A percentile compares a stretch with the other conserved stretches of the same genome.
phyloP scores from a whole-genome alignment of 2,113 vertebrate species.

The Motacilla tschutschensis region DNA sequence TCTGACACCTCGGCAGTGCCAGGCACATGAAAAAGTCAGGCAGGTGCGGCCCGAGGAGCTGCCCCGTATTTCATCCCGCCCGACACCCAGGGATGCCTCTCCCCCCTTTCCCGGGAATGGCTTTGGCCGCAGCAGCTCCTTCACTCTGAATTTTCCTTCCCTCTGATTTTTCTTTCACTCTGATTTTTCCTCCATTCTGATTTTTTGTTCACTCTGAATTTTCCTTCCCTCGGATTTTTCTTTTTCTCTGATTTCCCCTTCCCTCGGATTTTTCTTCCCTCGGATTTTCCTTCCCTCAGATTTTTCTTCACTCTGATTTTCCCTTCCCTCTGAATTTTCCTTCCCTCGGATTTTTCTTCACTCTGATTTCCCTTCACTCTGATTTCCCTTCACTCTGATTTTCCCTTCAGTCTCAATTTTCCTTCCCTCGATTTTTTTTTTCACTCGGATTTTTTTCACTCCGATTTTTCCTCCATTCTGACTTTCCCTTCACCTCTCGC shows the following conservation, averaged over 20 bases:
- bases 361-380: not conserved
- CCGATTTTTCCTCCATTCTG: not conserved
- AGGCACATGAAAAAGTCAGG: conserved; percentile 61
- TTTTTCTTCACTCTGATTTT: too few relatives aligned
- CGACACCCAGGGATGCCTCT: not conserved
- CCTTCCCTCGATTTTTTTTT: not conserved
- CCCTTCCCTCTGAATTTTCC: not conserved
- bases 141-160: not conserved
- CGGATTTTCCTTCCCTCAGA: too few relatives aligned
- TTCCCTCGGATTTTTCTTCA: not conserved
- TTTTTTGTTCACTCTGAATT: not conserved
- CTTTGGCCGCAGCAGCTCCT: not conserved
- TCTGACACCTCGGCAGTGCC: not conserved
- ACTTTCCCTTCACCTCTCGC: not conserved
- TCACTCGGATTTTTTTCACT: too few relatives aligned
- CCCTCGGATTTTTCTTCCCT: too few relatives aligned
- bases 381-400: not conserved
- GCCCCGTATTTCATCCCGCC: not conserved
- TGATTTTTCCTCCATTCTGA: too few relatives aligned
- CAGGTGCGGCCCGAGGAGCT: conserved; percentile 10
- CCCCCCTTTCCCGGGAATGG: rapidly evolving
- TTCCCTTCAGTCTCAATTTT: not conserved
- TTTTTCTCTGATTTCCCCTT: too few relatives aligned
- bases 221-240: too few relatives aligned
- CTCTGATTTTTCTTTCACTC: not conserved